Evolutionary conservation across 2,113 vertebrate species (phyloP).

Genomic region (Procavia capensis): DNA sequence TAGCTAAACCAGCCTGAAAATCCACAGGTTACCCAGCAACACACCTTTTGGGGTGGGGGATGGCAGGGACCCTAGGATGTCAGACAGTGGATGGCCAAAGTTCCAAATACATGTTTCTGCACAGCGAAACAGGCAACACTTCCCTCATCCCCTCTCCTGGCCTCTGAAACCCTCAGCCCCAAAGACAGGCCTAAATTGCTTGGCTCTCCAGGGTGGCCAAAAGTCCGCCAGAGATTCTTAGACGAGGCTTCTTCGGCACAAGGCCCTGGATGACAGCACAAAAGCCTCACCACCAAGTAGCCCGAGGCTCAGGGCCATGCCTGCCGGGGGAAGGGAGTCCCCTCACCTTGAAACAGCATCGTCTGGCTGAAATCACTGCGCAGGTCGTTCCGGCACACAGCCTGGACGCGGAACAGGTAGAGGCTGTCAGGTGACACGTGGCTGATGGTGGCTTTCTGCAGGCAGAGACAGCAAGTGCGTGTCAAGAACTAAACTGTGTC

Average conservation of each 20-base stretch:
- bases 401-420: slow-evolving; percentile 98
- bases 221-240: background rate
- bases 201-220: background rate
- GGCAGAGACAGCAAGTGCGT: background rate
- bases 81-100: background rate
- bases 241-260: background rate
- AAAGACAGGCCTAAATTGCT: background rate
- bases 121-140: background rate
- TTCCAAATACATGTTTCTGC: background rate
- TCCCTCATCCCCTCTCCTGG: background rate
- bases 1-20: background rate
- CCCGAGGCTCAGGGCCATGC: rapidly evolving
- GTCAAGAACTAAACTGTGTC: background rate
- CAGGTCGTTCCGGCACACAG: slow-evolving; percentile 96
- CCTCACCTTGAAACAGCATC: slow-evolving; percentile 97
- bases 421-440: slow-evolving; percentile 96
- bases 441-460: slow-evolving; percentile 95
- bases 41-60: too few species aligned
- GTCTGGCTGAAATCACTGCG: slow-evolving; percentile 99
- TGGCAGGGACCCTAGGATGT: too few species aligned
- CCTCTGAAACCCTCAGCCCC: background rate
- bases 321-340: rapidly evolving
- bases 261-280: background rate
- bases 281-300: too few species aligned
- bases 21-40: background rate